These are phyloP conservation scores for Lepeophtheirus nordmannii DNA, from an alignment of 2,888 invertebrate species.

Conservation along the genomic window DNA sequence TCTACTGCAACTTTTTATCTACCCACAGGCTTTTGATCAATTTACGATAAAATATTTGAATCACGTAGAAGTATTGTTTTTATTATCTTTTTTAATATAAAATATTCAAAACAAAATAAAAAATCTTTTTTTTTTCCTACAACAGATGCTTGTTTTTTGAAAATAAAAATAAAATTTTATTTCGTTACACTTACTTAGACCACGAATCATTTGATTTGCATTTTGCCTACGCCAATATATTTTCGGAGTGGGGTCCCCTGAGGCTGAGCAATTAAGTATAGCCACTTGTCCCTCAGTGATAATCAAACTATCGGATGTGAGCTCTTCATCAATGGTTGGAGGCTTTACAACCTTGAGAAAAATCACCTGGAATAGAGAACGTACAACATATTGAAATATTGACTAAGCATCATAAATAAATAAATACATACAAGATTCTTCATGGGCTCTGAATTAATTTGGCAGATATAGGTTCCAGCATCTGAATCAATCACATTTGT, in stretches of 20 bases:
- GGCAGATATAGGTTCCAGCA: conserved; percentile 11
- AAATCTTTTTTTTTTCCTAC: too few relatives aligned
- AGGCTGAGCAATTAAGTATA: background rate
- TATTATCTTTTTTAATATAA: too few relatives aligned
- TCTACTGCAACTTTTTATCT: too few relatives aligned
- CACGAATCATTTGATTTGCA: background rate
- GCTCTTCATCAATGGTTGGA: background rate
- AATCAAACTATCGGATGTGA: conserved; percentile 2
- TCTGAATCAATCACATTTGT: background rate
- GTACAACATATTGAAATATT: too few relatives aligned
- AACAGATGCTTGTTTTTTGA: too few relatives aligned
- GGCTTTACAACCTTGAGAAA: conserved; percentile 9
- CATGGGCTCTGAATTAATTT: conserved; percentile 11
- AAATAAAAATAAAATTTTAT: too few relatives aligned
- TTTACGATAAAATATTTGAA: too few relatives aligned
- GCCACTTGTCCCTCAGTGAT: background rate
- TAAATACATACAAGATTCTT: background rate
- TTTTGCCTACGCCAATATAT: conserved; percentile 6
- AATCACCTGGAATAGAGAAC: background rate
- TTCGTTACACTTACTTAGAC: background rate
- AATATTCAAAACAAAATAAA: too few relatives aligned
- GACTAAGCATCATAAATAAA: too few relatives aligned
- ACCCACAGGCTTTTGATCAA: too few relatives aligned
- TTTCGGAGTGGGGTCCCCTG: conserved; percentile 1
- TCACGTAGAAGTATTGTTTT: too few relatives aligned